phyloP scores from a whole-genome alignment of 2,888 invertebrate genomes.

The Meliscaeva auricollis region DNA sequence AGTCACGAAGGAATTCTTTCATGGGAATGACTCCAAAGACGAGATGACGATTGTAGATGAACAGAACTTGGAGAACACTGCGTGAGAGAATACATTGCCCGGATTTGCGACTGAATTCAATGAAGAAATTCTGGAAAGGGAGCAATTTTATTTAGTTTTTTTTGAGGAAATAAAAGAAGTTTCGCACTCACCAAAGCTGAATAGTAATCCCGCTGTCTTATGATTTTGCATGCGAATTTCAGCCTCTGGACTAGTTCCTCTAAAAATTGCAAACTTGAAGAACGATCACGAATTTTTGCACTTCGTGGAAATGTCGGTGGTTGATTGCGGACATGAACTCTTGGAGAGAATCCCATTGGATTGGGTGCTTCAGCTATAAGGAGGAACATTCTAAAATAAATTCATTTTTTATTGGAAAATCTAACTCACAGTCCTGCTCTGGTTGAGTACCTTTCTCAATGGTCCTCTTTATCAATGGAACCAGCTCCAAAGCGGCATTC shows the following conservation, averaged over 20 bases:
- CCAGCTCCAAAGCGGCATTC: conserved; percentile 92
- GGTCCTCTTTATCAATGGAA: conserved; percentile 92
- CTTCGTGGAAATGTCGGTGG: conserved; percentile 99
- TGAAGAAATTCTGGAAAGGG: conserved; percentile 92
- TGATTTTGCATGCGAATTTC: conserved; percentile 92
- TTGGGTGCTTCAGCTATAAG: conserved; percentile 87
- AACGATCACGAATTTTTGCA: conserved; percentile 93
- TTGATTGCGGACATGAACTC: conserved; percentile 96
- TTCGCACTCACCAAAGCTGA: conserved; percentile 88
- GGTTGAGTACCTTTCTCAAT: conserved; percentile 90
- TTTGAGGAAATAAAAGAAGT: background rate
- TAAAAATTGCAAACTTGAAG: conserved; percentile 89
- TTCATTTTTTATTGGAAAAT: background rate
- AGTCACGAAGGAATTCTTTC: conserved; percentile 93
- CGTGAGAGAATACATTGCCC: conserved; percentile 96
- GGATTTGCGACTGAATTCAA: conserved; percentile 94
- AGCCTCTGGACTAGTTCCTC: conserved; percentile 93
- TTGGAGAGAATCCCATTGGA: conserved; percentile 97
- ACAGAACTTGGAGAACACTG: conserved; percentile 93
- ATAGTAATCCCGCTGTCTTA: conserved; percentile 91
- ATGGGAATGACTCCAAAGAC: conserved; percentile 85
- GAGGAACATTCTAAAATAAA: background rate
- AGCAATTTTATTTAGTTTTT: background rate
- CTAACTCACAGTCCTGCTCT: conserved; percentile 82
- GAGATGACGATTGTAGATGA: conserved; percentile 84